Evolutionary conservation across 2,888 invertebrate genomes (phyloP), one percentile per base, ranked within the genome.

Genomic region (Anthophora plumipes): DNA sequence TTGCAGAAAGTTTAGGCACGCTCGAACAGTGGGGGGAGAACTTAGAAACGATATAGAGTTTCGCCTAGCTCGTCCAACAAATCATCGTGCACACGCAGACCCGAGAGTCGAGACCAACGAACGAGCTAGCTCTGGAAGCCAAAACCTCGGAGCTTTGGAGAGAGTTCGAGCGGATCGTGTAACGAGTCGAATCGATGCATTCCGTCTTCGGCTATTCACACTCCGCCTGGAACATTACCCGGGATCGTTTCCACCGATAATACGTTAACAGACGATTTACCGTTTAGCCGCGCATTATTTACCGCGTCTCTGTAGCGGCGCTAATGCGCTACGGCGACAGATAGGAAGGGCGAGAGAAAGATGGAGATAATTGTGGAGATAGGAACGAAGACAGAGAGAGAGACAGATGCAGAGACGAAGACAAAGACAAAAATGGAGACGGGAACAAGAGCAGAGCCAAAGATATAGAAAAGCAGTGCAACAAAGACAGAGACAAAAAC

Each of bases 261-360:
- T 85, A 85, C 79, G 80, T 88, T 87, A 87, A 87, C 88, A 69
- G 80, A 83, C 87, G 86, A 87, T 87, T 87, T 87, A 86, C 82
- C 84, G 81, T 61, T 78, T 37, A 69, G 22, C 79, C 84, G 75
- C 68, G 69, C 80, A 88, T 88, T 87, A 87, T 86, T 87, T 87
- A 88, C 72, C 80, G 69, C 66, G 57, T 63, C 55, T 20, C 20
- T 66, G 61, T 67, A 41, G 76, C 31, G 31, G 75, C 63, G 77
- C 64, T 81, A 80, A 82, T 74, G 77, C 59, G 25, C 63, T 60
- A 50, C 59, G 37, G 17, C 22, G n/a, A 9, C 37, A n/a, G 31
- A 43, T 25, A 63, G 52, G 1, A 54, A 59, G 46, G 52, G 52
- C 11, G 17, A 22, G 22, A 22, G 52, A n/a, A n/a, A n/a, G n/a